Evolutionary conservation across 2,113 vertebrate genomes (phyloP).

Genomic region (Pollachius pollachius): DNA sequence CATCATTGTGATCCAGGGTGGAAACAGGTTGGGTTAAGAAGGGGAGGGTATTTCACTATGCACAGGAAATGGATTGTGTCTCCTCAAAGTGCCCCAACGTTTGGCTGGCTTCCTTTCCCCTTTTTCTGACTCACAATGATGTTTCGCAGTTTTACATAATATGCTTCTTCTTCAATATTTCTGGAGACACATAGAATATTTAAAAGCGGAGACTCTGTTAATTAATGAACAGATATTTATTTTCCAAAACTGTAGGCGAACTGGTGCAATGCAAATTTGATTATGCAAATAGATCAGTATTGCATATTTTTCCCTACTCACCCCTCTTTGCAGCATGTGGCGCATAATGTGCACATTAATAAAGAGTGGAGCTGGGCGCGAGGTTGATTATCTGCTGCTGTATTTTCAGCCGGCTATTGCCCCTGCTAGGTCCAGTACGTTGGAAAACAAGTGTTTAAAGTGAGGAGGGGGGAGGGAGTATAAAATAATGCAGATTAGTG

Average conservation of each 20-base stretch:
- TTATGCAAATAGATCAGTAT: constrained; percentile 13
- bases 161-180: not conserved
- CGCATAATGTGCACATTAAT: constrained; percentile 14
- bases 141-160: not conserved
- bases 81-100: not conserved
- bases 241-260: constrained; percentile 18
- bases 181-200: not conserved
- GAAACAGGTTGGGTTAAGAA: too few species aligned
- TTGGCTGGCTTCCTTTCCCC: too few species aligned
- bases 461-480: constrained; percentile 22
- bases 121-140: too few species aligned
- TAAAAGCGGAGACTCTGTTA: constrained; percentile 16
- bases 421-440: constrained; percentile 30
- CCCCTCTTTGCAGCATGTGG: constrained; percentile 31
- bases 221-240: constrained; percentile 19
- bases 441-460: constrained; percentile 33
- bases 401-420: constrained; percentile 28
- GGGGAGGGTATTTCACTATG: too few species aligned
- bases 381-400: constrained; percentile 60
- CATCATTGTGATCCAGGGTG: too few species aligned
- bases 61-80: too few species aligned
- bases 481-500: constrained; percentile 50
- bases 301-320: constrained; percentile 27
- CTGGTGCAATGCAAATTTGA: constrained; percentile 37
- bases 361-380: constrained; percentile 45